phyloP scores from a whole-genome alignment of 2,113 vertebrate species.

The Ellobius talpinus region DNA sequence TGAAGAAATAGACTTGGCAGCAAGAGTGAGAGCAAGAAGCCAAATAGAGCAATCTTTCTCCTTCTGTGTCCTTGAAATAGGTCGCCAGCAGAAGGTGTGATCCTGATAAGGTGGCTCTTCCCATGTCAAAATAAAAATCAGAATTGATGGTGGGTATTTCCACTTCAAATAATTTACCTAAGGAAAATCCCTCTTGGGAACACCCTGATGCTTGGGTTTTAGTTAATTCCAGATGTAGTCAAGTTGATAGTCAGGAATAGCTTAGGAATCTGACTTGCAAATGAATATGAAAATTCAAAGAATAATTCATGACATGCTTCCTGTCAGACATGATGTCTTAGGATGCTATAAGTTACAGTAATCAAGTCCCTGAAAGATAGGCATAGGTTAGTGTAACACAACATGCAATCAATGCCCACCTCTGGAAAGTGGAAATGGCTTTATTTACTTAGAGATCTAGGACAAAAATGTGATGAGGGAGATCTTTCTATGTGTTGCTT shows the following conservation, averaged over 20 bases:
- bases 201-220: neutral
- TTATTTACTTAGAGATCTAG: neutral
- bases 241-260: neutral
- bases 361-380: neutral
- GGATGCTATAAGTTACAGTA: neutral
- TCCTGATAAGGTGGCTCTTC: neutral
- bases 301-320: neutral
- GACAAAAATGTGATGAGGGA: too few relatives aligned
- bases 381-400: neutral
- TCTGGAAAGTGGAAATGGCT: neutral
- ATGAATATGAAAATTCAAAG: neutral
- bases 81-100: neutral
- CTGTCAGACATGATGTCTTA: neutral
- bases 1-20: neutral
- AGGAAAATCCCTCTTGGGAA: neutral
- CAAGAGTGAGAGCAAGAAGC: neutral
- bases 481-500: too few relatives aligned
- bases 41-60: neutral
- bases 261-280: neutral
- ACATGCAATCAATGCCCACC: neutral
- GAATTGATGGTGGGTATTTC: neutral
- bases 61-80: neutral
- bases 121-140: neutral
- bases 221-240: neutral
- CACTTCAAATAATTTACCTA: neutral